These are phyloP conservation scores for Ips typographus DNA, from an alignment of 1,140 invertebrate genomes.

Conservation along the genomic window DNA sequence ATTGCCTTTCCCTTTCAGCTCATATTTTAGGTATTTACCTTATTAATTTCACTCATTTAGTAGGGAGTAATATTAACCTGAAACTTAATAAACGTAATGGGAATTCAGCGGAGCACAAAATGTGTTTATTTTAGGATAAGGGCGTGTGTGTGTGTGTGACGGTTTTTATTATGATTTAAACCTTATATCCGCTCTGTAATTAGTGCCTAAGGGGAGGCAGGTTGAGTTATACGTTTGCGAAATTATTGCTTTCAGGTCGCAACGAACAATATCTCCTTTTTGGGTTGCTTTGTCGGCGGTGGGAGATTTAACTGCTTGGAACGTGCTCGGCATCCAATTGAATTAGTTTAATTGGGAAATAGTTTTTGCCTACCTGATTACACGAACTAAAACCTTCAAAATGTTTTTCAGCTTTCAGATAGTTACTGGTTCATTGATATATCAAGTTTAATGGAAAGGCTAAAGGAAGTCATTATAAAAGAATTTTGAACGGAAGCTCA, in stretches of 20 bases:
- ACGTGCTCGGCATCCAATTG: conserved; percentile 2
- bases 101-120: conserved; percentile 24
- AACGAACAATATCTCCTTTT: conserved; percentile 7
- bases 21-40: conserved; percentile 8
- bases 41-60: conserved; percentile 24
- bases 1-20: not conserved
- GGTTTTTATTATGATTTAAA: conserved; percentile 32
- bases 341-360: too few species aligned
- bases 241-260: conserved; percentile 20
- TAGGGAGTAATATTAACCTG: conserved; percentile 21
- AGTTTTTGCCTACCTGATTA: too few species aligned
- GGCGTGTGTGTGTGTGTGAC: conserved; percentile 22
- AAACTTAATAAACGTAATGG: conserved; percentile 18
- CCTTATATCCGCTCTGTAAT: conserved; percentile 20
- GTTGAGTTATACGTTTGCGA: conserved; percentile 11
- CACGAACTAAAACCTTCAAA: too few species aligned
- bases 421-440: too few species aligned
- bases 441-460: too few species aligned
- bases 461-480: too few species aligned
- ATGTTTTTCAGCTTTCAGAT: too few species aligned
- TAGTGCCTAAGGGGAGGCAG: conserved; percentile 17
- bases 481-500: too few species aligned
- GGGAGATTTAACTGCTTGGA: conserved; percentile 8
- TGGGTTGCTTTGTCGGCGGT: conserved; percentile 4
- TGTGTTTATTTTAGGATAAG: conserved; percentile 24